Percentiles rank a stretch among this genome's conserved stretches.
phyloP scores from a whole-genome alignment of 2,888 invertebrate genomes.

The Anoplius nigerrimus region DNA sequence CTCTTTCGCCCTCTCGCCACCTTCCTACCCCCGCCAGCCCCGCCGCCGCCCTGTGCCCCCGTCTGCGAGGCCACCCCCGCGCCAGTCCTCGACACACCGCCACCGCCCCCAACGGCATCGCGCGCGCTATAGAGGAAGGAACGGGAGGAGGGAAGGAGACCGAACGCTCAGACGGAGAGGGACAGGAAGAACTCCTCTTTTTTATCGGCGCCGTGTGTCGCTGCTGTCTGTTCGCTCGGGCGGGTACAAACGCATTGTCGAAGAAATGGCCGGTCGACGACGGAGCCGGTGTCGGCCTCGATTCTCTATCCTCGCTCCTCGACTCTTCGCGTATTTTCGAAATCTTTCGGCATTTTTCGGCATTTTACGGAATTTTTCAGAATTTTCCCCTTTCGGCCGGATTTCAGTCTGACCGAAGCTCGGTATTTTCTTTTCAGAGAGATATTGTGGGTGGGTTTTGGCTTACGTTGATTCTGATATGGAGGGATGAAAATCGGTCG shows the following conservation, averaged over 20 bases:
- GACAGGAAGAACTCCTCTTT: conserved; percentile 61
- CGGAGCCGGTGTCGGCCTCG: conserved; percentile 15
- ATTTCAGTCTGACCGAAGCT: too few species aligned
- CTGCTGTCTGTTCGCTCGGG: conserved; percentile 68
- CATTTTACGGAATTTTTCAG: background rate
- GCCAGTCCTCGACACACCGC: conserved; percentile 58
- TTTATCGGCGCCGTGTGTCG: conserved; percentile 71
- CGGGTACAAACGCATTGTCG: conserved; percentile 72
- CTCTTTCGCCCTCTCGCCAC: background rate
- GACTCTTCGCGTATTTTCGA: background rate
- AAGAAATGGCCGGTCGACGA: conserved; percentile 72
- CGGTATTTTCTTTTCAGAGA: too few species aligned
- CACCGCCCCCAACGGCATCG: conserved; percentile 58
- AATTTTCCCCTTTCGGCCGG: too few species aligned
- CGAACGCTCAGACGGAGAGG: conserved; percentile 47
- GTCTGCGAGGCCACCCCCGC: conserved; percentile 54
- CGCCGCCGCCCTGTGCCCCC: conserved; percentile 34
- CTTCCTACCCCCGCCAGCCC: conserved; percentile 35
- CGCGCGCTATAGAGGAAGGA: conserved; percentile 55
- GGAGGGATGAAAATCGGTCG: too few species aligned
- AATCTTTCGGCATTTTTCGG: conserved; percentile 15
- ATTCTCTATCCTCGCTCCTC: too few species aligned
- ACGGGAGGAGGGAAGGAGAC: conserved; percentile 51
- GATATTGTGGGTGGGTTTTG: too few species aligned
- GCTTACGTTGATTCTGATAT: too few species aligned